These are phyloP conservation scores for Coluber constrictor DNA, from an alignment of 2,797 vertebrate genomes.

Conservation along the genomic window DNA sequence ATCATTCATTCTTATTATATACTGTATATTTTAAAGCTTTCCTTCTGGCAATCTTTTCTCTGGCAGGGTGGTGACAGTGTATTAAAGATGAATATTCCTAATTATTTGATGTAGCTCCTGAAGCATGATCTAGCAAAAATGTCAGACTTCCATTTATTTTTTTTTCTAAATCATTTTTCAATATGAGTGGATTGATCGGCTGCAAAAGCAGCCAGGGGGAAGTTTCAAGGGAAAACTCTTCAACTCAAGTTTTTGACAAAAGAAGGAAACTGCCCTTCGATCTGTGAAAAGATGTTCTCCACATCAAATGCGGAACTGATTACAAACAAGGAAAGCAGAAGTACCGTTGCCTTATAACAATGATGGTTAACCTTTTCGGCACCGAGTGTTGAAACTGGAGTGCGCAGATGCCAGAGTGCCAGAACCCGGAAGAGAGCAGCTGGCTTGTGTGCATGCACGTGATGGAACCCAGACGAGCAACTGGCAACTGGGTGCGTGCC, in stretches of 20 bases:
- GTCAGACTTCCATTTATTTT: not conserved
- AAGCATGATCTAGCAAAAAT: conserved; percentile 8
- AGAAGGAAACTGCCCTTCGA: not conserved
- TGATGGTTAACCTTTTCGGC: no score
- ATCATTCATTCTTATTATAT: not conserved
- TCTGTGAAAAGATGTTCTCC: not conserved
- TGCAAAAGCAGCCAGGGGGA: not conserved
- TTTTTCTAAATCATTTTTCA: not conserved
- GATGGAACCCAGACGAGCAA: no score
- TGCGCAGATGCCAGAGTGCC: no score
- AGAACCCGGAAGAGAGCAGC: no score
- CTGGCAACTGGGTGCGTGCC: no score
- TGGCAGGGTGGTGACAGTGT: not conserved
- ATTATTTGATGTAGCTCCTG: not conserved
- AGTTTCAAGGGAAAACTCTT: not conserved
- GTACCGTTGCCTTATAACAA: not conserved
- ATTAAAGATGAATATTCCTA: conserved; percentile 6
- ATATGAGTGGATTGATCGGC: not conserved
- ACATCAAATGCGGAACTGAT: not conserved
- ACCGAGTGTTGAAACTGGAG: no score
- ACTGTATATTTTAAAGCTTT: not conserved
- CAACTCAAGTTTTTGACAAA: not conserved
- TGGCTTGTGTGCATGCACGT: no score
- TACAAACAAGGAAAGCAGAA: not conserved
- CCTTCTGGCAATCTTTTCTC: conserved; percentile 9